phyloP scores from a whole-genome alignment of 2,113 vertebrate species.

The Chloropsis cyanopogon region DNA sequence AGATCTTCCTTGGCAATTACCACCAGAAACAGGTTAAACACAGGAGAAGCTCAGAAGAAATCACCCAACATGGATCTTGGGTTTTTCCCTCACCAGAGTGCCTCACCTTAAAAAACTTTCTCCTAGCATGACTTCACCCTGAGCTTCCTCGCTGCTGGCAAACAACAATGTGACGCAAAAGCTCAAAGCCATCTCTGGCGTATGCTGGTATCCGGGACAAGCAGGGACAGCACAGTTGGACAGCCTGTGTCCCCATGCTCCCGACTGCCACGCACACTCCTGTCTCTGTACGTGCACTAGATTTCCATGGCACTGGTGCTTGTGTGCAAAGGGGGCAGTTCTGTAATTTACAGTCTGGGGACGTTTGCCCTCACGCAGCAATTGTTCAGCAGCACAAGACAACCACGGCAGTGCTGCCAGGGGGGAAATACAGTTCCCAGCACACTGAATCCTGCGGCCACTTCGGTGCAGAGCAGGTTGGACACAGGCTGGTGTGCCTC shows the following conservation, averaged over 20 bases:
- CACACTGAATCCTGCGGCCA: neutral
- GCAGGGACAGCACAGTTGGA: fast-evolving
- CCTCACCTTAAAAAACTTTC: slow-evolving; percentile 14
- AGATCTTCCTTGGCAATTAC: neutral
- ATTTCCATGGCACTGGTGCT: neutral
- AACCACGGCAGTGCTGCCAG: neutral
- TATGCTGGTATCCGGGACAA: neutral
- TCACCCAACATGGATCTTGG: neutral
- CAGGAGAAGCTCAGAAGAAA: neutral
- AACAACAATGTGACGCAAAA: neutral
- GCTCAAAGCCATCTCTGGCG: neutral
- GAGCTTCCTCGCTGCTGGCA: neutral
- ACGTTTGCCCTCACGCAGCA: neutral
- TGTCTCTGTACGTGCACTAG: neutral
- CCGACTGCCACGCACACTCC: fast-evolving
- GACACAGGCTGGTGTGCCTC: neutral
- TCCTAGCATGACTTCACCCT: neutral
- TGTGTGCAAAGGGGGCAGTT: neutral
- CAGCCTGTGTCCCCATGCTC: fast-evolving
- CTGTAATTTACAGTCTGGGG: slow-evolving; percentile 12
- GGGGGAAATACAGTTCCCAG: neutral
- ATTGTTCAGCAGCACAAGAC: neutral
- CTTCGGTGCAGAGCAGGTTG: neutral
- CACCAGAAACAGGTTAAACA: neutral
- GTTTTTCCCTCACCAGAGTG: neutral